Conservation (phyloP, 64 coral and sea anemone genomes). For the Montipora foliosa region DNA sequence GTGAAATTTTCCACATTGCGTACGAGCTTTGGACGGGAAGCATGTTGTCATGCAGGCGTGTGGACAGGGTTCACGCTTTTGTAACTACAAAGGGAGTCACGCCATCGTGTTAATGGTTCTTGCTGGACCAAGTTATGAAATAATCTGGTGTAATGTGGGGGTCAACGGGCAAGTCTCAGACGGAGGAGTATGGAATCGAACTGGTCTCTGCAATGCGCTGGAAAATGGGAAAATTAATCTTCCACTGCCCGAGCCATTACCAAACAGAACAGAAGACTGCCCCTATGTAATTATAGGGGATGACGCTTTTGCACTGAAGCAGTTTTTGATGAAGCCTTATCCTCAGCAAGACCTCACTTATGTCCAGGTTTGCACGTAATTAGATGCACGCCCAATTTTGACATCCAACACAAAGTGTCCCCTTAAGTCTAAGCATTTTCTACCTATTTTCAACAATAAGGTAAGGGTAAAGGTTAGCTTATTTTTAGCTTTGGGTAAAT, state of each 20-base stretch:
- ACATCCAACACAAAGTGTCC: too few relatives aligned
- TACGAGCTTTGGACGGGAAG: conserved; percentile 34
- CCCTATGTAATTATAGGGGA: conserved; percentile 63
- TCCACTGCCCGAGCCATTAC: conserved; percentile 34
- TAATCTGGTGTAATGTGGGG: conserved; percentile 44
- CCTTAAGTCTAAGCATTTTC: too few relatives aligned
- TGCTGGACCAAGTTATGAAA: conserved; percentile 51
- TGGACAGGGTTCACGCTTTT: conserved; percentile 40
- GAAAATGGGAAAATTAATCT: conserved; percentile 57
- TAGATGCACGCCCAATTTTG: too few relatives aligned
- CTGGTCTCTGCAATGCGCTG: conserved; percentile 13
- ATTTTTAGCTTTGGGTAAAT: too few relatives aligned
- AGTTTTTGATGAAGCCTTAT: conserved; percentile 44
- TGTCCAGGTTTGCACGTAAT: too few relatives aligned
- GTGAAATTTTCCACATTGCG: conserved; percentile 51
- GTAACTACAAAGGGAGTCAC: conserved; percentile 65
- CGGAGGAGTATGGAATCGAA: conserved; percentile 57
- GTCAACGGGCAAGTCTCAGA: conserved; percentile 43
- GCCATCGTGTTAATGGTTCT: conserved; percentile 64
- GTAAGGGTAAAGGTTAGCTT: too few relatives aligned
- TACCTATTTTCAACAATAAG: too few relatives aligned
- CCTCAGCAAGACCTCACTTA: conserved; percentile 5
- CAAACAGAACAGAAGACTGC: conserved; percentile 33
- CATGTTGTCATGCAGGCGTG: conserved; percentile 14
- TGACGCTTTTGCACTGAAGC: conserved; percentile 65